phyloP scores from a whole-genome alignment of 2,888 invertebrate genomes.

The Drosophila pseudotakahashii region DNA sequence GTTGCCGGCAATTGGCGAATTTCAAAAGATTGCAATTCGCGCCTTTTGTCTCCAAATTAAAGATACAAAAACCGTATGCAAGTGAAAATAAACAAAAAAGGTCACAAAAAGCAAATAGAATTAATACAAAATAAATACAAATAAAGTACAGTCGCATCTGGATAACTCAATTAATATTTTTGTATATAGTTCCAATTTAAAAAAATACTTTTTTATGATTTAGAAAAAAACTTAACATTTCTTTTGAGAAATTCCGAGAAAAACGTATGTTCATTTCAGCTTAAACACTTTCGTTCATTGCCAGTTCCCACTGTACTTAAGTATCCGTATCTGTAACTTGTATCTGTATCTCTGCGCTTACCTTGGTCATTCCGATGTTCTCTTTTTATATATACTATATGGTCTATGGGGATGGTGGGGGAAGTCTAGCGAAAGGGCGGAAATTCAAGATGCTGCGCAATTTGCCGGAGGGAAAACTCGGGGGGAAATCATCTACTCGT shows the following conservation, averaged over 20 bases:
- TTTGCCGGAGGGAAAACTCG: constrained; percentile 30
- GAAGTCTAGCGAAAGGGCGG: constrained; percentile 56
- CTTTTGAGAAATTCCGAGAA: too few relatives aligned
- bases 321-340: constrained; percentile 20
- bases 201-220: too few relatives aligned
- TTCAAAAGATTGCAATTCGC: constrained; percentile 73
- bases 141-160: background rate
- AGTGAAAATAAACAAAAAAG: constrained; percentile 10
- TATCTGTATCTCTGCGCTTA: constrained; percentile 50
- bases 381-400: background rate
- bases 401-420: background rate
- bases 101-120: constrained; percentile 4
- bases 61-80: constrained; percentile 33
- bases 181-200: background rate
- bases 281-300: too few relatives aligned
- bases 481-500: constrained; percentile 1
- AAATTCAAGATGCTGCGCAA: constrained; percentile 75
- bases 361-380: constrained; percentile 44
- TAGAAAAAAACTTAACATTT: too few relatives aligned
- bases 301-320: constrained; percentile 12
- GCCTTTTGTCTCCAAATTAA: constrained; percentile 57
- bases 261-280: too few relatives aligned
- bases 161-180: background rate
- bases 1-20: constrained; percentile 67
- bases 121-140: constrained; percentile 1